Percentiles rank a stretch among this genome's conserved stretches.
Conservation (phyloP, 30 jellyfish, hydroid and myxozoan species). For the Mastigias papua region DNA sequence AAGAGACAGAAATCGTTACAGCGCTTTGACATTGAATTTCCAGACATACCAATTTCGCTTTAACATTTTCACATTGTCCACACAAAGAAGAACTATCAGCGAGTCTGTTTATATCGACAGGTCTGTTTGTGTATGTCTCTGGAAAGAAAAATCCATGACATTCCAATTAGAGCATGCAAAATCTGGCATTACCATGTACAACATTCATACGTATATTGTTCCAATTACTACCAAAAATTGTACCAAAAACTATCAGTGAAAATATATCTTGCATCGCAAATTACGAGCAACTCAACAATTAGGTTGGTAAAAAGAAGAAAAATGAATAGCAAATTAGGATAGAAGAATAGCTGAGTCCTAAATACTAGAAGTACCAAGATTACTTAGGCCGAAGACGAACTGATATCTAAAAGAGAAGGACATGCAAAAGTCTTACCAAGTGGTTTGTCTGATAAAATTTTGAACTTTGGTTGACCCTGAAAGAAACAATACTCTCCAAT, state of each 20-base stretch:
- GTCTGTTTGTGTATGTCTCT: conserved; percentile 29
- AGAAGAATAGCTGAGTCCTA: no score
- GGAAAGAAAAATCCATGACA: neutral
- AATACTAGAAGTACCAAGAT: no score
- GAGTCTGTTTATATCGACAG: neutral
- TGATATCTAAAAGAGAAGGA: neutral
- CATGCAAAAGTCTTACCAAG: conserved; percentile 37
- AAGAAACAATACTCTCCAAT: neutral
- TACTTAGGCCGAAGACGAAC: neutral
- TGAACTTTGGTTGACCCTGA: conserved; percentile 64
- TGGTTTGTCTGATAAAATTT: conserved; percentile 59
- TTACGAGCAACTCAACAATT: no score
- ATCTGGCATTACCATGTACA: no score
- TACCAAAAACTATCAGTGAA: no score
- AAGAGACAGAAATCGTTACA: no score
- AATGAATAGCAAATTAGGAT: no score
- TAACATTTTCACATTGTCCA: conserved; percentile 69
- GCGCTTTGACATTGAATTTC: no score
- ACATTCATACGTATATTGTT: no score
- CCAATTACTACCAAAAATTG: no score
- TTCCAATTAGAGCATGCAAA: neutral
- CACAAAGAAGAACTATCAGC: conserved; percentile 2
- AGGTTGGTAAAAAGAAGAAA: no score
- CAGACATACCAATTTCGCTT: conserved; percentile 55
- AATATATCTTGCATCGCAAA: no score